Base-by-base conservation (phyloP, 1,140 invertebrate genomes). In the Drosophila melanogaster region DNA sequence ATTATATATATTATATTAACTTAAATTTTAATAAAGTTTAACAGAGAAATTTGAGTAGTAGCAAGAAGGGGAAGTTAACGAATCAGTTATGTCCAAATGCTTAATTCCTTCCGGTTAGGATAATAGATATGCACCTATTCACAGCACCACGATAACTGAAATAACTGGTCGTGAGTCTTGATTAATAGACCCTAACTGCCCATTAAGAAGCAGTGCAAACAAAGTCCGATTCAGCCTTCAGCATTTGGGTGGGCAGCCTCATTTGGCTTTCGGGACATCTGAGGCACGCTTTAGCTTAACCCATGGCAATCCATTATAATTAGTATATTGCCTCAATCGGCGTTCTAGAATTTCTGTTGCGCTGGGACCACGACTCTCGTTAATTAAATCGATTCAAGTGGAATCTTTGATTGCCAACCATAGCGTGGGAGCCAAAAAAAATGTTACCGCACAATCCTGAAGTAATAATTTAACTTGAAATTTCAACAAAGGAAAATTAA, bases 321-420 rank as follows among this genome's bases (percentile, higher is more conserved):
- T 70, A 70, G 67, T 70, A 57, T 30, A 71, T 57, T 70, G 64
- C 14, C 43, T 17, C 51, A 79, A 64, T 84, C 81, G 67, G 46
- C 60, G 40, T 62, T 84, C 60, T 79, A 84, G 54, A 84, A 85
- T 79, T 84, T 84, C 70, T 71, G 80, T 26, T 78, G 37, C 51
- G 54, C 44, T 62, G 56, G 12, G 57, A 47, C 80, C 76, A 85
- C 64, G 80, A 79, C 61, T 62, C 37, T n/a, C 72, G 69, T 76
- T 84, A 84, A 84, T 79, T 84, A 76, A 84, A 79, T 79, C 80
- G 64, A 84, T 85, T 84, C 43, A 85, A 62, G 65, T 66, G 56
- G 46, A 56, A 66, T 70, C 67, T 70, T 59, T 81, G 65, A 84
- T 77, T 79, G 71, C 56, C 35, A 33, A 41, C 35, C 65, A 40